These are phyloP conservation scores for Sardinella longiceps DNA, from an alignment of 2,797 vertebrate species.

Conservation along the genomic window DNA sequence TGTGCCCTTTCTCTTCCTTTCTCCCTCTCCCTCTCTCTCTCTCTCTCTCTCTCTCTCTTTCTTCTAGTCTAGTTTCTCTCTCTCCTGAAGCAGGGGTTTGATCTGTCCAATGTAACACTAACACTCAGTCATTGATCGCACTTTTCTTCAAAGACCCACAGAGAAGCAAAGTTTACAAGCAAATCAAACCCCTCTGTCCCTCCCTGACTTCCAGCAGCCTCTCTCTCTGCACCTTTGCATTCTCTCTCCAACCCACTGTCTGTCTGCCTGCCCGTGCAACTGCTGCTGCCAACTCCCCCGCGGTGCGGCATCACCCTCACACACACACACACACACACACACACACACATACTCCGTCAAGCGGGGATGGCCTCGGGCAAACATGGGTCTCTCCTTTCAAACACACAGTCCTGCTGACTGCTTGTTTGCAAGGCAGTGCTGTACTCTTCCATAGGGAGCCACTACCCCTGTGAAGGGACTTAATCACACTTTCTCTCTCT, in stretches of 20 bases:
- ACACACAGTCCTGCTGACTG: slow-evolving; percentile 11
- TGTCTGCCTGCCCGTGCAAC: background rate
- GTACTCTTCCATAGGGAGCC: background rate
- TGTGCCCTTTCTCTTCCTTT: background rate
- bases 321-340: background rate
- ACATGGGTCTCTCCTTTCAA: background rate
- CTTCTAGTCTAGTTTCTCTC: slow-evolving; percentile 32
- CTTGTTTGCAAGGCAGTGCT: background rate
- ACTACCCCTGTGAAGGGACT: background rate
- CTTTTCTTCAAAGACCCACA: background rate
- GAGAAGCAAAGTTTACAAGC: background rate
- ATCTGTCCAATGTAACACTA: slow-evolving; percentile 56
- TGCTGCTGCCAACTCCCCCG: background rate
- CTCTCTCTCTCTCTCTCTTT: slow-evolving; percentile 19
- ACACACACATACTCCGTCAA: background rate
- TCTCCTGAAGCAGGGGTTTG: slow-evolving; percentile 52
- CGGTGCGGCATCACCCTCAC: background rate
- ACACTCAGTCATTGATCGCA: background rate
- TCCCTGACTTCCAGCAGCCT: background rate
- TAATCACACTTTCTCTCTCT: too few species aligned
- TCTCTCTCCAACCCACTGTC: background rate
- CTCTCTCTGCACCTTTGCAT: background rate
- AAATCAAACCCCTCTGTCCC: background rate
- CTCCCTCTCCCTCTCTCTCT: slow-evolving; percentile 19
- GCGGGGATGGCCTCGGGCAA: background rate